phyloP scores from a whole-genome alignment of 2,888 invertebrate species.

The Homarus gammarus region DNA sequence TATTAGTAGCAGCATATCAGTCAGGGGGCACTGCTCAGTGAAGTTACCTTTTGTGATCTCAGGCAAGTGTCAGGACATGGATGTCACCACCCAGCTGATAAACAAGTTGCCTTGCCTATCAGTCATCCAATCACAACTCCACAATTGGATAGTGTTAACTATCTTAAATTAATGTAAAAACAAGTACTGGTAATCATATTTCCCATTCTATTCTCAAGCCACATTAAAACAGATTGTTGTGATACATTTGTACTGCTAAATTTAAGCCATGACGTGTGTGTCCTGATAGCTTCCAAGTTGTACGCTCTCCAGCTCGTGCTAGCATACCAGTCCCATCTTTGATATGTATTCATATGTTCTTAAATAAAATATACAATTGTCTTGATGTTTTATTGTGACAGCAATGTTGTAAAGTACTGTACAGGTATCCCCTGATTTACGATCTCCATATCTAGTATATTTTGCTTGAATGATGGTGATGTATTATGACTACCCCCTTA shows the following conservation, averaged over 20 bases:
- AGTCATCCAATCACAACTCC: background rate
- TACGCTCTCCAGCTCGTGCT: slow-evolving; percentile 72
- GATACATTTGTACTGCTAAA: background rate
- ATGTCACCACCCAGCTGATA: background rate
- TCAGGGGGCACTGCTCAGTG: slow-evolving; percentile 72
- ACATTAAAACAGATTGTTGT: too few relatives aligned
- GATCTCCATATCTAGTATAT: too few relatives aligned
- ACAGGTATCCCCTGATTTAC: too few relatives aligned
- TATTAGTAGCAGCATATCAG: slow-evolving; percentile 72
- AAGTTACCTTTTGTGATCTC: slow-evolving; percentile 70
- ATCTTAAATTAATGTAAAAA: background rate
- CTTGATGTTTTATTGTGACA: slow-evolving; percentile 26
- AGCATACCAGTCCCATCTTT: slow-evolving; percentile 73
- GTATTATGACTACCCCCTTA: too few relatives aligned
- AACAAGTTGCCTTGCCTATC: background rate
- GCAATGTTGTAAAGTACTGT: background rate
- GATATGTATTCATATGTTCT: slow-evolving; percentile 74
- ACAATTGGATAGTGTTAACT: background rate
- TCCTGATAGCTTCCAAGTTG: slow-evolving; percentile 62
- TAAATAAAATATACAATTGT: slow-evolving; percentile 72
- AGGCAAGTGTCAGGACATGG: slow-evolving; percentile 58
- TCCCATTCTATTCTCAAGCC: background rate
- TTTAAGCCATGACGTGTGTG: slow-evolving; percentile 15
- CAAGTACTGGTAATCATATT: too few relatives aligned
- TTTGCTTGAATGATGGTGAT: too few relatives aligned